phyloP scores from a whole-genome alignment of 1,140 invertebrate species.

The Sweltsa coloradensis region DNA sequence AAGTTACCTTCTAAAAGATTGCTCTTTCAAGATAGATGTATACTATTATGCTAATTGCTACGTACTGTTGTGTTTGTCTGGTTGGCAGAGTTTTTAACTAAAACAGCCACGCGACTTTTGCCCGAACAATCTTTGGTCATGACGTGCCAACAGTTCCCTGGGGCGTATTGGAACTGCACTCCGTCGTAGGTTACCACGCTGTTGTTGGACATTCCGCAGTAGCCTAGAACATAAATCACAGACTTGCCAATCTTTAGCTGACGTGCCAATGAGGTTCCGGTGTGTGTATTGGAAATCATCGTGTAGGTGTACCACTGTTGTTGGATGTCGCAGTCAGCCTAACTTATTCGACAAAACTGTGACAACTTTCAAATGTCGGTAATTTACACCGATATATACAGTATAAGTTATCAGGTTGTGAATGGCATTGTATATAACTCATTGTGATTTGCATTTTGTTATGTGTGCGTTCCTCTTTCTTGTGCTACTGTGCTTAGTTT shows the following conservation, averaged over 20 bases:
- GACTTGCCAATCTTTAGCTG: neutral
- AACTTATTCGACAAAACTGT: conserved; percentile 2
- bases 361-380: too few species aligned
- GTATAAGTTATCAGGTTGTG: too few species aligned
- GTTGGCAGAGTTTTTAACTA: conserved; percentile 8
- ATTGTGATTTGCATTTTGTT: too few species aligned
- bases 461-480: too few species aligned
- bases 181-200: conserved; percentile 15
- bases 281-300: neutral
- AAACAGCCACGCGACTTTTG: conserved; percentile 12
- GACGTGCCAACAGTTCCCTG: conserved; percentile 14
- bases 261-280: neutral
- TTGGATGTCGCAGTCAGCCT: neutral
- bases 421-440: too few species aligned
- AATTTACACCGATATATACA: too few species aligned
- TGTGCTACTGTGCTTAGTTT: too few species aligned
- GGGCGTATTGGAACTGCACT: conserved; percentile 9
- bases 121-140: conserved; percentile 19
- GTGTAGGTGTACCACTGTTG: neutral
- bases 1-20: too few species aligned
- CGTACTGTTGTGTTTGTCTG: too few species aligned
- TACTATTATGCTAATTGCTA: too few species aligned
- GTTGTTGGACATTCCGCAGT: conserved; percentile 13
- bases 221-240: neutral
- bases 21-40: too few species aligned